Percentiles rank a stretch among this genome's conserved stretches.
phyloP scores from a whole-genome alignment of 2,113 vertebrate species.

The Erpornis zantholeuca region DNA sequence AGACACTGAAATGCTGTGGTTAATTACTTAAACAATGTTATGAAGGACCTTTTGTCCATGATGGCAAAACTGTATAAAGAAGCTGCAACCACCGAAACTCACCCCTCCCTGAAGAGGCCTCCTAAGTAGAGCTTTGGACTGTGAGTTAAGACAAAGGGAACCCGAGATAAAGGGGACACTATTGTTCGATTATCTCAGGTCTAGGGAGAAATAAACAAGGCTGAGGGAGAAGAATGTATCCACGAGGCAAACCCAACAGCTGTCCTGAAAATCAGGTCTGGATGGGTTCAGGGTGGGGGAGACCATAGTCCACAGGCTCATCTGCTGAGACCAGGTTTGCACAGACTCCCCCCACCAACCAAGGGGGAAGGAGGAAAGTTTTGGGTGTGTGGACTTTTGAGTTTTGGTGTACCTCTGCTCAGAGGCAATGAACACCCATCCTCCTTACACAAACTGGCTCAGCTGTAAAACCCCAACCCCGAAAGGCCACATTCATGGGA shows the following conservation, averaged over 20 bases:
- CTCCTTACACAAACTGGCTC: neutral
- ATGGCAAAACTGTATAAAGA: neutral
- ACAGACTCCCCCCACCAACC: accelerated
- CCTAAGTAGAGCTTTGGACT: neutral
- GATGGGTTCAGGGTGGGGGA: neutral
- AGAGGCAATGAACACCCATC: neutral
- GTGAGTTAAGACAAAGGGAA: neutral
- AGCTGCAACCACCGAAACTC: neutral
- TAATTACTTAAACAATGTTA: neutral
- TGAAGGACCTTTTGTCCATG: neutral
- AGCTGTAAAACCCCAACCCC: neutral
- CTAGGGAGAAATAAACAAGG: neutral
- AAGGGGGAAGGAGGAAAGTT: neutral
- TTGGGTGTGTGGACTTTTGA: neutral
- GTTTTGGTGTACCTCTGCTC: neutral
- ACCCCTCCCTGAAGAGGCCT: neutral
- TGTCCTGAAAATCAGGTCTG: neutral
- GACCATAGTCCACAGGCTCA: neutral
- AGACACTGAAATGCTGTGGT: neutral
- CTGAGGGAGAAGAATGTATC: neutral
- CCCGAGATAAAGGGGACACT: neutral
- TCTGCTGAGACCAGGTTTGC: neutral
- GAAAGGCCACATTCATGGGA: neutral
- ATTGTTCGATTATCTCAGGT: neutral
- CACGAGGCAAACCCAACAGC: neutral